Conservation (phyloP, 2,888 invertebrate genomes). For the Athalia rosae region DNA sequence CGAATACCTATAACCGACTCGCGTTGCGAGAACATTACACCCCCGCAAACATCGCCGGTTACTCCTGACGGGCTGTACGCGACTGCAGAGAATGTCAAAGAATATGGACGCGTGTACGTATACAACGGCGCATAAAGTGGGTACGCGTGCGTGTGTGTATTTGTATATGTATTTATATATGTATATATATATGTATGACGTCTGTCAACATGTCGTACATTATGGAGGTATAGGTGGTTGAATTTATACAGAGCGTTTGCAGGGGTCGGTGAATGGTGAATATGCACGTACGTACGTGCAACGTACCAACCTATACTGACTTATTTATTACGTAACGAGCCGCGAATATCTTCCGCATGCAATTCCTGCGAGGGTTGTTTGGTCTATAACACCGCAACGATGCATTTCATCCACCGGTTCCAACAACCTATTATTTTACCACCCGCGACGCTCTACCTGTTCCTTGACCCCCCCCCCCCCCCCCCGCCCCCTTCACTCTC, state of each 20-base stretch:
- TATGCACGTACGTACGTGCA: neutral
- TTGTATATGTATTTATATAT: no score
- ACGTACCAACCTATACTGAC: neutral
- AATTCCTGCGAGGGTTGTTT: slow-evolving; percentile 28
- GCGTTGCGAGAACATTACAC: no score
- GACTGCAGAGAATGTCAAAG: no score
- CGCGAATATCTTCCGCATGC: neutral
- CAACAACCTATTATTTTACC: slow-evolving; percentile 24
- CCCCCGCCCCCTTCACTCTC: neutral
- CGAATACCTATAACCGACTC: neutral
- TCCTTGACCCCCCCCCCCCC: neutral
- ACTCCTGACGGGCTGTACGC: no score
- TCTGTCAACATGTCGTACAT: no score
- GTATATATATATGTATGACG: no score
- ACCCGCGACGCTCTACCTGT: neutral
- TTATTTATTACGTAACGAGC: slow-evolving; percentile 15
- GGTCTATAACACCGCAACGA: neutral
- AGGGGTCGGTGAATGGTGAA: neutral
- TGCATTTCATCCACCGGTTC: slow-evolving; percentile 38
- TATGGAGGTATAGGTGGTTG: no score
- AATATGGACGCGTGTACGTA: no score
- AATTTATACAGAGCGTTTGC: no score
- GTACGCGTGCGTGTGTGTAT: no score
- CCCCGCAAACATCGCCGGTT: no score
- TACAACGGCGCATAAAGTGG: no score